Evolutionary conservation across 2,888 invertebrate genomes (phyloP).

Genomic region (Lapara coniferarum): DNA sequence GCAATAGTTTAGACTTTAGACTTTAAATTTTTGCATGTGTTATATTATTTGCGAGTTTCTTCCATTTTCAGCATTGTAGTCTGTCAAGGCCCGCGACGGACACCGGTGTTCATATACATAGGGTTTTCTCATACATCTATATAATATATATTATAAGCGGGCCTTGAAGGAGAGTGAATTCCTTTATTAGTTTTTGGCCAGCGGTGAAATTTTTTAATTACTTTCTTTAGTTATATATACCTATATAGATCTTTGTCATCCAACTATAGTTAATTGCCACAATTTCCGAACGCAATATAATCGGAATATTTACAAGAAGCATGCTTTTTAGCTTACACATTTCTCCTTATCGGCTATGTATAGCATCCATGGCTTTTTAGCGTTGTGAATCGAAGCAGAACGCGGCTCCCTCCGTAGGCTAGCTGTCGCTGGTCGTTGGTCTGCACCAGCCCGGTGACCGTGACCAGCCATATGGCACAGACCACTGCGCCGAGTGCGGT

Average conservation of each 20-base stretch:
- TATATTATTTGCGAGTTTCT: background rate
- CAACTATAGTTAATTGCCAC: too few relatives aligned
- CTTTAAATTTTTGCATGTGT: background rate
- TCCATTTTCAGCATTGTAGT: background rate
- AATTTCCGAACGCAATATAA: too few relatives aligned
- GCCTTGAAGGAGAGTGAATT: too few relatives aligned
- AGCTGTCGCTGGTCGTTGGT: conserved; percentile 36
- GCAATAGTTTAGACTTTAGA: background rate
- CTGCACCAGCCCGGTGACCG: conserved; percentile 53
- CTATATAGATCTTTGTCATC: too few relatives aligned
- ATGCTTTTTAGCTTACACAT: background rate
- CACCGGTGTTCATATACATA: too few relatives aligned
- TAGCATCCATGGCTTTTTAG: conserved; percentile 33
- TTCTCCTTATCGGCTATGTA: conserved; percentile 16
- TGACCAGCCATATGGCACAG: conserved; percentile 63
- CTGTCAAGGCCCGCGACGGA: too few relatives aligned
- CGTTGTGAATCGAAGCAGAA: conserved; percentile 48
- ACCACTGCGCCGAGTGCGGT: conserved; percentile 27
- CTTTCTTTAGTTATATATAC: too few relatives aligned
- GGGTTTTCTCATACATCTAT: too few relatives aligned
- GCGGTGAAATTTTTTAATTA: too few relatives aligned
- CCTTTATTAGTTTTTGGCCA: background rate
- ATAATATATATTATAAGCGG: too few relatives aligned
- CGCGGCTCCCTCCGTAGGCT: conserved; percentile 40
- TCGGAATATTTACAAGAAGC: too few relatives aligned